These are phyloP conservation scores for Australoheros scitulus DNA, from an alignment of 2,113 vertebrate genomes.

Conservation along the genomic window DNA sequence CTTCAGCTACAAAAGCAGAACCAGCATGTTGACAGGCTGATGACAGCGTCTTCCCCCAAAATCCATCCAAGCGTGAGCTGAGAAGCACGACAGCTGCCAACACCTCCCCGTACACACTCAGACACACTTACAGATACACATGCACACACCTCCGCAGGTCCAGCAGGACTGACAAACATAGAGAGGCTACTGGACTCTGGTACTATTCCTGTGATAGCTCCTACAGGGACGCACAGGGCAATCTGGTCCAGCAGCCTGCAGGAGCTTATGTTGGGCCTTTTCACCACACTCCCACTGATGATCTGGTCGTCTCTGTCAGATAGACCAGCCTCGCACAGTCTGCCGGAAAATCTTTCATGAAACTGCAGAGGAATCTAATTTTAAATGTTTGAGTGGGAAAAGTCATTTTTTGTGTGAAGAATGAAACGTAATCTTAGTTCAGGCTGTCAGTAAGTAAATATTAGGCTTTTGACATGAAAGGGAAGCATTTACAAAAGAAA, in stretches of 20 bases:
- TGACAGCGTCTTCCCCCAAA: constrained; percentile 32
- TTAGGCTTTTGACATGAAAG: background rate
- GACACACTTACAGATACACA: background rate
- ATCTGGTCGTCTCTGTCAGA: constrained; percentile 24
- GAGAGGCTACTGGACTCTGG: background rate
- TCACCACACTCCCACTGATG: constrained; percentile 39
- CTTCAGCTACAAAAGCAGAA: constrained; percentile 29
- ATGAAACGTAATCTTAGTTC: background rate
- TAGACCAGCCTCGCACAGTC: background rate
- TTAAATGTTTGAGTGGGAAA: background rate
- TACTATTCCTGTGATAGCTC: constrained; percentile 14
- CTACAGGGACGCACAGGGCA: background rate
- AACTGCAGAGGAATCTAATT: background rate
- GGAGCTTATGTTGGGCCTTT: constrained; percentile 32
- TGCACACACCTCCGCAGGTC: background rate
- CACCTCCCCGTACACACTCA: background rate
- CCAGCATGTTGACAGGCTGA: constrained; percentile 16
- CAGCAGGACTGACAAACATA: constrained; percentile 3
- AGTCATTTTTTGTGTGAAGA: background rate
- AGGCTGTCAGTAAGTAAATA: background rate
- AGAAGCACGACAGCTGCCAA: constrained; percentile 15
- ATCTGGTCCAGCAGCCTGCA: constrained; percentile 39
- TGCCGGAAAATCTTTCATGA: background rate
- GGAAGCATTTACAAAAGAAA: background rate
- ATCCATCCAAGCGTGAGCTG: constrained; percentile 32